These are phyloP conservation scores for Augochlora pura DNA, from an alignment of 1,140 invertebrate genomes.

Conservation along the genomic window DNA sequence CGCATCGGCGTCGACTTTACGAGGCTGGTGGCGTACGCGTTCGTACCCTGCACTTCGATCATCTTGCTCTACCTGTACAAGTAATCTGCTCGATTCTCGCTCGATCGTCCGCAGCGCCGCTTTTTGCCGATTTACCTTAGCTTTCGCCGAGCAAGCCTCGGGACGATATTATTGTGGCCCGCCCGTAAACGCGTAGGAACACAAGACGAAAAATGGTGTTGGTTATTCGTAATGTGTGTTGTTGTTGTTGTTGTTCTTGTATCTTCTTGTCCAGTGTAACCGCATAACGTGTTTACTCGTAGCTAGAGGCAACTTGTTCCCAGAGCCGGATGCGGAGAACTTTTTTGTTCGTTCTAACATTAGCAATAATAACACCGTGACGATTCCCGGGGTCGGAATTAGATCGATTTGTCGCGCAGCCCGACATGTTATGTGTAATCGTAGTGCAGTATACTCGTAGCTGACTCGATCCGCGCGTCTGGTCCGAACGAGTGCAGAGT, in stretches of 20 bases:
- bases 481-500: conserved; percentile 15
- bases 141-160: conserved; percentile 16
- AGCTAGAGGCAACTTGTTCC: conserved; percentile 21
- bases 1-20: conserved; percentile 70
- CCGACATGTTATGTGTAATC: conserved; percentile 21
- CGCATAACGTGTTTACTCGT: conserved; percentile 30
- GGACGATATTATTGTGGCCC: conserved; percentile 29
- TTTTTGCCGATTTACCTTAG: conserved; percentile 26
- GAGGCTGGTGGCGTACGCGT: conserved; percentile 67
- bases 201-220: conserved; percentile 17
- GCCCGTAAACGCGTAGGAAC: conserved; percentile 32
- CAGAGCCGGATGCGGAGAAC: neutral
- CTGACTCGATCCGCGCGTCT: conserved; percentile 8
- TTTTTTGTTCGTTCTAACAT: neutral
- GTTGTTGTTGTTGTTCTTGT: conserved; percentile 15
- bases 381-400: neutral
- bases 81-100: conserved; percentile 7
- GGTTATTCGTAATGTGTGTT: conserved; percentile 42
- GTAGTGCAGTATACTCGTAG: conserved; percentile 2
- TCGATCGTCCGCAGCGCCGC: too few species aligned
- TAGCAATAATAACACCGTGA: neutral
- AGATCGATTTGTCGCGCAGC: conserved; percentile 1
- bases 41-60: conserved; percentile 72
- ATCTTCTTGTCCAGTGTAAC: conserved; percentile 48
- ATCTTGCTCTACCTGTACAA: conserved; percentile 67